phyloP scores from a whole-genome alignment of 2,888 invertebrate species.

The Neoscelio sp. region DNA sequence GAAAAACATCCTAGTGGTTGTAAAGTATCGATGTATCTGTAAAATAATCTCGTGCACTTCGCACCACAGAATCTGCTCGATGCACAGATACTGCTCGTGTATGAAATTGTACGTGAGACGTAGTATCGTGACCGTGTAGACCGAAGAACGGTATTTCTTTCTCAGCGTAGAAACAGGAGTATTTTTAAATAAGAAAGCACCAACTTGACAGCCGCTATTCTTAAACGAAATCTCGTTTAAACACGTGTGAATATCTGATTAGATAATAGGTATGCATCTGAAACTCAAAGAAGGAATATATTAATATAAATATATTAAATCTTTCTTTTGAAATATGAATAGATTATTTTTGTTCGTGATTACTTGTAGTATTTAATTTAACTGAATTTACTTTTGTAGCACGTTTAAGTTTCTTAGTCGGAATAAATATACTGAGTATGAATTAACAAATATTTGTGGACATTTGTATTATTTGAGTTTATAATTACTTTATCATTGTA shows the following conservation, averaged over 20 bases:
- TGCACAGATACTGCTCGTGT: slow-evolving; percentile 54
- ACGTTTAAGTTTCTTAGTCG: too few species aligned
- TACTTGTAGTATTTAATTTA: too few species aligned
- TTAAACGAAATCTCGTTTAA: slow-evolving; percentile 39
- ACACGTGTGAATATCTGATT: slow-evolving; percentile 53
- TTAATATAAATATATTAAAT: slow-evolving; percentile 12
- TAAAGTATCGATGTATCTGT: slow-evolving; percentile 45
- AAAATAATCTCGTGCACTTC: slow-evolving; percentile 53
- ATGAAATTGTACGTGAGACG: slow-evolving; percentile 61
- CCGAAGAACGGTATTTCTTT: slow-evolving; percentile 66
- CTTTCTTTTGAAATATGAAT: not conserved
- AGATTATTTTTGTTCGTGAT: too few species aligned
- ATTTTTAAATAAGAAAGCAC: slow-evolving; percentile 48
- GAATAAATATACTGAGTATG: too few species aligned
- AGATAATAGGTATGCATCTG: slow-evolving; percentile 24
- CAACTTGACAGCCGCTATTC: slow-evolving; percentile 48
- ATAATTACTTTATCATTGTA: slow-evolving; percentile 19
- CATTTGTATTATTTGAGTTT: slow-evolving; percentile 17
- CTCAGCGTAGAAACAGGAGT: slow-evolving; percentile 29
- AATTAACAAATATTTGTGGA: too few species aligned
- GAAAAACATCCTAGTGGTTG: not conserved
- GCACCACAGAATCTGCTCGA: slow-evolving; percentile 60
- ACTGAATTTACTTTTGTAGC: too few species aligned
- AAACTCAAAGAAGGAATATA: slow-evolving; percentile 23
- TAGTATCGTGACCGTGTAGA: slow-evolving; percentile 58